Evolutionary conservation across 2,113 vertebrate species (phyloP).

Genomic region (Buteo buteo): DNA sequence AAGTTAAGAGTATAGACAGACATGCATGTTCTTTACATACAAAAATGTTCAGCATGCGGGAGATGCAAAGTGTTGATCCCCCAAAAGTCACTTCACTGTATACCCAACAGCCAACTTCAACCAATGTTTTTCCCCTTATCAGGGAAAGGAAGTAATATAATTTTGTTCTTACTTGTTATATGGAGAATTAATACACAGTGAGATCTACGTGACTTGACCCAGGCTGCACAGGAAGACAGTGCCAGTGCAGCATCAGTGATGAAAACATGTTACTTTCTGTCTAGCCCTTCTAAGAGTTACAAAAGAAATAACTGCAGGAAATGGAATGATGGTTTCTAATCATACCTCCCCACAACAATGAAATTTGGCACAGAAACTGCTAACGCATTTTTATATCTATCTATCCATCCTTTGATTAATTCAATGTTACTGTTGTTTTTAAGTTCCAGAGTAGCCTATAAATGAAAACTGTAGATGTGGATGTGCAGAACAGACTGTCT

Average conservation of each 20-base stretch:
- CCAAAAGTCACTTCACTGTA: neutral
- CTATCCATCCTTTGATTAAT: neutral
- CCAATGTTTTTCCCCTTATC: neutral
- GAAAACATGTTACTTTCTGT: slow-evolving; percentile 2
- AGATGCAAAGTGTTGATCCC: neutral
- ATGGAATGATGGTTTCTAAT: neutral
- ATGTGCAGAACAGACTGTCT: neutral
- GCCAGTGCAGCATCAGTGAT: neutral
- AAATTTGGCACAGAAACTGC: neutral
- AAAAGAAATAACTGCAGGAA: neutral
- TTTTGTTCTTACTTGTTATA: neutral
- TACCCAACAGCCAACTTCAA: neutral
- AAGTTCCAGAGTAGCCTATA: neutral
- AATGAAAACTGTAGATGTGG: neutral
- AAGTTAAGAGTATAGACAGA: neutral
- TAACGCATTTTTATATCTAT: neutral
- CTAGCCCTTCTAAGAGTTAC: neutral
- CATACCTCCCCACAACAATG: neutral
- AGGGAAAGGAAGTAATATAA: neutral
- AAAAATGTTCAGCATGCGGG: neutral
- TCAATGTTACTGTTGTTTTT: neutral
- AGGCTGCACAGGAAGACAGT: neutral
- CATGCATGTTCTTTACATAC: neutral
- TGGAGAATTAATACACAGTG: neutral
- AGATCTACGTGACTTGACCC: neutral